Conservation (phyloP, 2,797 vertebrate species). For the Enteromius mattozi region DNA sequence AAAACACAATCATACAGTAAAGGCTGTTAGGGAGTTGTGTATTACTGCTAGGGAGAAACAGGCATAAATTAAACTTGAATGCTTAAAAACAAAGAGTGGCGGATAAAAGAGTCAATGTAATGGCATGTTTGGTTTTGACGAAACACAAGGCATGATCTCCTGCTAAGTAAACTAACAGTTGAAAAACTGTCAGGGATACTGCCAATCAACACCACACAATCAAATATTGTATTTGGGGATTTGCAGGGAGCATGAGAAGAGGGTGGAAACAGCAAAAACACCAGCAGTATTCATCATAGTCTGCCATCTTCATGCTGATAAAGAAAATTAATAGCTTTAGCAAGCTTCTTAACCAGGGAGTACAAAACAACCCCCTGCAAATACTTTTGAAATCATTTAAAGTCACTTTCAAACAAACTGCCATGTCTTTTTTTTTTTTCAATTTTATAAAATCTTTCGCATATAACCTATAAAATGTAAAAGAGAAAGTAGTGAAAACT, state of each 20-base stretch:
- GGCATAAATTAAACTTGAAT: neutral
- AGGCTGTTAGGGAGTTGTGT: neutral
- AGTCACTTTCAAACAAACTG: conserved; percentile 5
- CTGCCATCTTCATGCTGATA: conserved; percentile 31
- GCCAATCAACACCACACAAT: conserved; percentile 12
- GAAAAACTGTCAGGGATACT: neutral
- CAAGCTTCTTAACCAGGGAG: neutral
- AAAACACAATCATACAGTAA: neutral
- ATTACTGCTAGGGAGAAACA: neutral
- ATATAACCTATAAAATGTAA: neutral
- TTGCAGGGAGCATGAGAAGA: conserved; percentile 13
- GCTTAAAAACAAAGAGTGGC: neutral
- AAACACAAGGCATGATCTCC: neutral
- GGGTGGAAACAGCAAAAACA: conserved; percentile 1
- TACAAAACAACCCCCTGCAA: conserved; percentile 20
- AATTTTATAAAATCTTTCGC: conserved; percentile 4
- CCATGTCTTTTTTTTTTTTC: neutral
- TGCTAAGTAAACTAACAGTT: neutral
- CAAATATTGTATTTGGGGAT: conserved; percentile 6
- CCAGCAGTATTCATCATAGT: conserved; percentile 30
- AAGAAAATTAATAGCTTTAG: conserved; percentile 22
- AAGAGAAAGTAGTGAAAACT: neutral
- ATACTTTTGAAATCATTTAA: neutral
- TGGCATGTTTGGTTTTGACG: neutral
- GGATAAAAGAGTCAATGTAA: neutral